These are phyloP conservation scores for Ginglymostoma cirratum DNA, from an alignment of 2,113 vertebrate genomes.

Conservation along the genomic window DNA sequence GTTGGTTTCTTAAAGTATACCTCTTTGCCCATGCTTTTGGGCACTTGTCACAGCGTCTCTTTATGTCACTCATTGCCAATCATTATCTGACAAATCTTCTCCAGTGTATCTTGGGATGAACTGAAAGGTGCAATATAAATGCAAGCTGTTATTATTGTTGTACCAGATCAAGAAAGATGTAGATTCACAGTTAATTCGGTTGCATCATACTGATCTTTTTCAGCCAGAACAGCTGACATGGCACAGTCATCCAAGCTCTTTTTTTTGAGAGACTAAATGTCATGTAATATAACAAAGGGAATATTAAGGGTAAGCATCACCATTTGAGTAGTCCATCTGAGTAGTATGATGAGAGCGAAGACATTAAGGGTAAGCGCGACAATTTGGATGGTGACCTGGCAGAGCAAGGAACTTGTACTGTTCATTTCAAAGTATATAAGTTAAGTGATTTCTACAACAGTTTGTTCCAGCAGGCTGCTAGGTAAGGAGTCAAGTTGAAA, in stretches of 20 bases:
- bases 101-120: no score
- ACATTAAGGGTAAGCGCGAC: background rate
- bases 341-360: background rate
- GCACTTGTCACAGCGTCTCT: no score
- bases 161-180: background rate
- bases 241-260: background rate
- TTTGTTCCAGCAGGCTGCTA: background rate
- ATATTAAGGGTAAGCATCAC: background rate
- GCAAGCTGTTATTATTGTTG: background rate
- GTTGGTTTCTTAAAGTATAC: no score
- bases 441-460: background rate
- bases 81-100: no score
- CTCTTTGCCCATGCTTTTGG: no score
- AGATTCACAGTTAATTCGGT: background rate
- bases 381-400: background rate
- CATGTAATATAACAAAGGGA: background rate
- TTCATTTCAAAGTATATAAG: background rate
- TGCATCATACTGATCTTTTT: background rate
- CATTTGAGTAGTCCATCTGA: background rate
- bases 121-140: background rate
- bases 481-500: background rate
- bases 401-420: background rate
- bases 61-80: no score
- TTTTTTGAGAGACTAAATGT: background rate
- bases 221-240: background rate